phyloP scores from a whole-genome alignment of 1,140 invertebrate species.

The Drosophila pandora region DNA sequence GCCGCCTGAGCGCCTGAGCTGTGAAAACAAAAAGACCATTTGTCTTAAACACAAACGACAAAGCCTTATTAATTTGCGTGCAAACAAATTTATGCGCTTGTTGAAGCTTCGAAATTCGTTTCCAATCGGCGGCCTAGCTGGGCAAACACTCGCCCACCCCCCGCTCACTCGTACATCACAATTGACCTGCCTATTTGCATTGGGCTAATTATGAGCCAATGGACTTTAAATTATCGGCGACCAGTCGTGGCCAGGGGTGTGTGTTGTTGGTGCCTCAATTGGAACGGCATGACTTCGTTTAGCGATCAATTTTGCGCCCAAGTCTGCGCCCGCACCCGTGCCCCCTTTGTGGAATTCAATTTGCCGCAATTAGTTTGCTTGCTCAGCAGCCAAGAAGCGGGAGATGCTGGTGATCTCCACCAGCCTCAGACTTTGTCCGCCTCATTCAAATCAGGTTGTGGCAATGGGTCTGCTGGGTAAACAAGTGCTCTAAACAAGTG shows the following conservation, averaged over 20 bases:
- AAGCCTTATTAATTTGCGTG: conserved; percentile 65
- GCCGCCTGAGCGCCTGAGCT: no score
- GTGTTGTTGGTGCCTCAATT: conserved; percentile 49
- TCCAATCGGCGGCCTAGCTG: conserved; percentile 1
- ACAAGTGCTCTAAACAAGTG: conserved; percentile 43
- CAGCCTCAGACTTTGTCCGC: conserved; percentile 11
- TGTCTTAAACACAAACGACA: neutral
- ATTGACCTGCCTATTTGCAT: conserved; percentile 37
- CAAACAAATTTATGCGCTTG: conserved; percentile 65
- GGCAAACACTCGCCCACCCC: conserved; percentile 35
- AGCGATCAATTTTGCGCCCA: conserved; percentile 64
- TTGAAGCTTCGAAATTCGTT: conserved; percentile 43
- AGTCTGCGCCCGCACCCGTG: neutral
- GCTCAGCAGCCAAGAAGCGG: conserved; percentile 18
- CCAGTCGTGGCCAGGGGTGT: conserved; percentile 16
- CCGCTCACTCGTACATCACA: neutral
- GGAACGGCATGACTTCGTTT: conserved; percentile 81
- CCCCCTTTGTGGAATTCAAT: conserved; percentile 69
- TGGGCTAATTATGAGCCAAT: conserved; percentile 42
- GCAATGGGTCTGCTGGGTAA: conserved; percentile 62
- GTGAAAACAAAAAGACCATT: no score
- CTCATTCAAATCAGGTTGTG: conserved; percentile 66
- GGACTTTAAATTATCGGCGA: conserved; percentile 33
- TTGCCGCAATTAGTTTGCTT: conserved; percentile 80
- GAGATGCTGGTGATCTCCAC: conserved; percentile 2